Evolutionary conservation across 2,113 vertebrate genomes (phyloP), one percentile per base, ranked within the genome.

Genomic region (Catharus bicknelli): DNA sequence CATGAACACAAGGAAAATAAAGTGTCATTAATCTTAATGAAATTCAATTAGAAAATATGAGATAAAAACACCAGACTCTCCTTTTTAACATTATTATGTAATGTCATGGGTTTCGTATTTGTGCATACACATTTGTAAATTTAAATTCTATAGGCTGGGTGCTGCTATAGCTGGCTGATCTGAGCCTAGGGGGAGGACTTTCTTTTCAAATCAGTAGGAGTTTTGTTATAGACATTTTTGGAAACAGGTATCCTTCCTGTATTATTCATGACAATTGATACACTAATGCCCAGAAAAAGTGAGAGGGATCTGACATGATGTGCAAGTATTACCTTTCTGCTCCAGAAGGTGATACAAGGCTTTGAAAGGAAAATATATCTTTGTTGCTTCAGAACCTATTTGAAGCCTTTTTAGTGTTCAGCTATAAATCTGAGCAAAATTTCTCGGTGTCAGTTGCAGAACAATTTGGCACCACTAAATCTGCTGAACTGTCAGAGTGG

Each of bases 301-400:
- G 1, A 84, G 84, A 72, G 55, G 34, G 26, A 72, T 53, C 36
- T 89, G 67, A 78, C 50, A 79, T 62, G 54, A 81, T 68, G 69
- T 58, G 29, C 74, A 89, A 22, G 53, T n/a, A 79, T 84, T 83
- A 66, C 36, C 82, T 82, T 67, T 73, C 54, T 88, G 40, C 59
- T 87, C 38, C 61, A 78, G 63, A 58, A 96, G 32, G 34, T 58
- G 74, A 90, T 43, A 58, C 20, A 85, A 83, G 26, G 30, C 81
- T 84, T 50, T 87, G 66, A 87, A 93, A 96, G 23, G 34, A 76
- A 92, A 76, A 94, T 42, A 86, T 14, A 50, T 30, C 83, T 54
- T 76, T 79, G 64, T 63, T 86, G 23, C 62, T 82, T 86, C 81
- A 89, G 75, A 93, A 90, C 26, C 27, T 76, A 34, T 75, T 47